Base-by-base conservation (phyloP, 2,797 vertebrate genomes). In the Coregonus suidteri region DNA sequence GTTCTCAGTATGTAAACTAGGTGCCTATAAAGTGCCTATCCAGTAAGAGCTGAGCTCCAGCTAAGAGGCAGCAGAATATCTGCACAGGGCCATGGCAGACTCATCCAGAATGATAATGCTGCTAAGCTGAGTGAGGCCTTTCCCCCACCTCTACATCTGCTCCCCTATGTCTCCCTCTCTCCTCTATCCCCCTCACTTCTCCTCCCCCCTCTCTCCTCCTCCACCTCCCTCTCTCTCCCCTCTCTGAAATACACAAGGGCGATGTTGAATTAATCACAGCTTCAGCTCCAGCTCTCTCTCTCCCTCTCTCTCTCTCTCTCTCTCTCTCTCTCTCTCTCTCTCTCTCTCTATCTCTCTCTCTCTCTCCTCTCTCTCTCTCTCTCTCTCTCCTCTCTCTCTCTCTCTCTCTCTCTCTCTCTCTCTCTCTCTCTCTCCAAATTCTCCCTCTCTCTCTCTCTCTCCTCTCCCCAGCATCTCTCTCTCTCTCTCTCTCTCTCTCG, bases 211-310 rank as follows among this genome's bases (percentile, higher is more conserved):
- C 53, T 16, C 53, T 54, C 53, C 16, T 54, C 75, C 47, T 25
- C 20, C 20, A 9, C 41, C 34, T 69, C 20, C 53, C 59, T 59
- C 37, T 37, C 54, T 82, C 87, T 88, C 88, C 83, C 84, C 84
- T 87, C 82, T 83, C 82, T 84, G 84, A 89, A 92, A 93, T 89
- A 93, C 88, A 87, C 92, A 94, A 95, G 94, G 93, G 90, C 93
- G 91, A 91, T 74, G 86, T 89, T 86, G 92, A 92, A 94, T 94
- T 93, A 94, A 94, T 94, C 90, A 90, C 83, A 79, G 85, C 86
- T 83, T 85, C 84, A 83, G 35, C 25, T 2, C 41, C 20, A 41
- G 37, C 6, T 35, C 37, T 6, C 37, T 41, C 37, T 1, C 37
- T 9, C 37, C 2, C 35, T 4, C 4, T 5, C 37, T 3, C 31